These are phyloP conservation scores for Alaudala cheleensis DNA, from an alignment of 2,113 vertebrate species.

Conservation along the genomic window DNA sequence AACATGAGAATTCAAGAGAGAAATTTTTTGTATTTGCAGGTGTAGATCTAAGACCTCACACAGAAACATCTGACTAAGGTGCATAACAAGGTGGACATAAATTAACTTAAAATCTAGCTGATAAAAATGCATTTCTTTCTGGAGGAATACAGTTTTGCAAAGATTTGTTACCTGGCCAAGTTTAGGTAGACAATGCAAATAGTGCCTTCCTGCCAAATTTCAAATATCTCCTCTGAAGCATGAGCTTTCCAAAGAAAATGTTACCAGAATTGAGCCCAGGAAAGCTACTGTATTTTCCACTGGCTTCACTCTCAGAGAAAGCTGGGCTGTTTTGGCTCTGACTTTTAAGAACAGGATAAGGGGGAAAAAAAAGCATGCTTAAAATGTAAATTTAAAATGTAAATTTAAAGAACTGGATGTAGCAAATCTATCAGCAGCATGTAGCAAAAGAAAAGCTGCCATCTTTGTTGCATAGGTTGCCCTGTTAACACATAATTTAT, in stretches of 20 bases:
- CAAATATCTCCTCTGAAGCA: constrained; percentile 5
- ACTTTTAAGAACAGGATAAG: background rate
- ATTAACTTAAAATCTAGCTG: background rate
- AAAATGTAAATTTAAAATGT: background rate
- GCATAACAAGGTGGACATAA: background rate
- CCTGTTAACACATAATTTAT: background rate
- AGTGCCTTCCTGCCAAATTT: constrained; percentile 20
- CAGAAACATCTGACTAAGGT: background rate
- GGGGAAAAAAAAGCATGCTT: background rate
- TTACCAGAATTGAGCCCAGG: constrained; percentile 4
- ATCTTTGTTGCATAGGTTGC: background rate
- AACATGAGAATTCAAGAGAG: background rate
- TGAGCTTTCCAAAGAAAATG: constrained; percentile 24
- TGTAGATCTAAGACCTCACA: background rate
- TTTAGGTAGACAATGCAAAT: background rate
- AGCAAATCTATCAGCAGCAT: background rate
- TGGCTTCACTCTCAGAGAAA: background rate
- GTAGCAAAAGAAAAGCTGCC: background rate
- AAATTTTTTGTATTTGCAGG: background rate
- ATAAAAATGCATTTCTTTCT: background rate
- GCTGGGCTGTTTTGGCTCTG: background rate
- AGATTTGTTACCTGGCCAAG: background rate
- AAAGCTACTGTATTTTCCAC: constrained; percentile 41
- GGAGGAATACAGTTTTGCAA: background rate
- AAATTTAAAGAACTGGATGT: background rate